These are phyloP conservation scores for Lampropteryx suffumata DNA, from an alignment of 2,888 invertebrate species.

Conservation along the genomic window DNA sequence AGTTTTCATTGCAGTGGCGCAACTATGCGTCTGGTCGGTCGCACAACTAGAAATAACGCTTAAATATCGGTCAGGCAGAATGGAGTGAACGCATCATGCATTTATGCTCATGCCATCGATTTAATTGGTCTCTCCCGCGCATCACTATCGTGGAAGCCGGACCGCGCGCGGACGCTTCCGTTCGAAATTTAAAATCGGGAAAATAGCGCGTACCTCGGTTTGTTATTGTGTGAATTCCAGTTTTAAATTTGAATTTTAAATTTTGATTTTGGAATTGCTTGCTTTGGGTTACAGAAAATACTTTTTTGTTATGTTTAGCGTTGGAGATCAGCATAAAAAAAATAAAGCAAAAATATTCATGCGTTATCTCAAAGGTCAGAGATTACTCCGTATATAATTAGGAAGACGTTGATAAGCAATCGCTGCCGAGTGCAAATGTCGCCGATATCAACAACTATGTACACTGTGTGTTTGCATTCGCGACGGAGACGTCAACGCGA, in stretches of 20 bases:
- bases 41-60: constrained; percentile 73
- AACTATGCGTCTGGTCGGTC: constrained; percentile 53
- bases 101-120: constrained; percentile 60
- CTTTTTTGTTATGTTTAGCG: too few relatives aligned
- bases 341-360: constrained; percentile 21
- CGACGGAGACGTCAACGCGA: constrained; percentile 55
- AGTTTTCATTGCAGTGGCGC: constrained; percentile 76
- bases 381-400: constrained; percentile 56
- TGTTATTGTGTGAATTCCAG: constrained; percentile 21
- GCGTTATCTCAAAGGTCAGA: constrained; percentile 57
- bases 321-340: not conserved
- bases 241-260: not conserved
- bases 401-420: constrained; percentile 72
- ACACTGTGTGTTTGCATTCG: constrained; percentile 37
- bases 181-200: constrained; percentile 46
- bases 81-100: constrained; percentile 67
- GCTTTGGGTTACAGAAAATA: too few relatives aligned
- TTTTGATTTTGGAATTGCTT: not conserved
- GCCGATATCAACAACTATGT: constrained; percentile 31
- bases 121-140: constrained; percentile 68
- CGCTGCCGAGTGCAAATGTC: constrained; percentile 77
- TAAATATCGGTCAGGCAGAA: constrained; percentile 76
- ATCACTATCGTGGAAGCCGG: constrained; percentile 70
- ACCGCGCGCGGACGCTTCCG: constrained; percentile 75
- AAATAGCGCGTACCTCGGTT: constrained; percentile 58